A percentile compares a stretch with the other conserved stretches of the same genome.
These are phyloP conservation scores for Pristionchus pacificus DNA, from an alignment of 1,140 invertebrate genomes.

Conservation along the genomic window DNA sequence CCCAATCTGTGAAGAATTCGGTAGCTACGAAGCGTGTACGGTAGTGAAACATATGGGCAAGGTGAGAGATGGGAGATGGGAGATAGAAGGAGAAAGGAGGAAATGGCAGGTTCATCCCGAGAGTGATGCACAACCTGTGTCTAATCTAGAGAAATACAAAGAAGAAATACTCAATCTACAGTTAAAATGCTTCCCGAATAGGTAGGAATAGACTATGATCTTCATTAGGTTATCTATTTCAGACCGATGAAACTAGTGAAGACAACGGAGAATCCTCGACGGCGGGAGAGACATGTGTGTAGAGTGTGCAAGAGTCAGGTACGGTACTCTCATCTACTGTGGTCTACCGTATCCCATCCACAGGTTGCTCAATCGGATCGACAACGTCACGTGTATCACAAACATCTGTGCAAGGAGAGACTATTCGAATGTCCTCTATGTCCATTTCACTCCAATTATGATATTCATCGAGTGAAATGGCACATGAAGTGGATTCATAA, in stretches of 20 bases:
- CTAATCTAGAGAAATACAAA: slow-evolving; percentile 43
- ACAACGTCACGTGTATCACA: slow-evolving; percentile 48
- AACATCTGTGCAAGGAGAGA: slow-evolving; percentile 30
- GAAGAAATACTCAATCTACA: slow-evolving; percentile 47
- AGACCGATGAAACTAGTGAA: not conserved
- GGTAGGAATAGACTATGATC: slow-evolving; percentile 40
- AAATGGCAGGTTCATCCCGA: slow-evolving; percentile 29
- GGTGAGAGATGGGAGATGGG: slow-evolving; percentile 7
- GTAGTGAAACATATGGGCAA: slow-evolving; percentile 43
- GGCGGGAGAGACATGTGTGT: not conserved
- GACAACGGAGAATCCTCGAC: not conserved
- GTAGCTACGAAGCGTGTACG: slow-evolving; percentile 46
- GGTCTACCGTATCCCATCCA: not conserved
- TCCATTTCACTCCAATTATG: slow-evolving; percentile 46
- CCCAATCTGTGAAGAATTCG: slow-evolving; percentile 42
- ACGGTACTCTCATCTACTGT: not conserved
- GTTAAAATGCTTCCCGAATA: slow-evolving; percentile 47
- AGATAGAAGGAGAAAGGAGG: too few species aligned
- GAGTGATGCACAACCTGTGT: slow-evolving; percentile 33
- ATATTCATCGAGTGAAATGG: slow-evolving; percentile 49
- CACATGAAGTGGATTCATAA: slow-evolving; percentile 49
- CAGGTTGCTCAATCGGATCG: slow-evolving; percentile 47
- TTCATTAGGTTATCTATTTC: not conserved
- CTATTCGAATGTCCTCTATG: slow-evolving; percentile 48
- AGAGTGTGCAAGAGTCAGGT: not conserved